Evolutionary conservation across 1,140 invertebrate species (phyloP), one percentile per base, ranked within the genome.

Genomic region (Trypoxylus dichotomus): DNA sequence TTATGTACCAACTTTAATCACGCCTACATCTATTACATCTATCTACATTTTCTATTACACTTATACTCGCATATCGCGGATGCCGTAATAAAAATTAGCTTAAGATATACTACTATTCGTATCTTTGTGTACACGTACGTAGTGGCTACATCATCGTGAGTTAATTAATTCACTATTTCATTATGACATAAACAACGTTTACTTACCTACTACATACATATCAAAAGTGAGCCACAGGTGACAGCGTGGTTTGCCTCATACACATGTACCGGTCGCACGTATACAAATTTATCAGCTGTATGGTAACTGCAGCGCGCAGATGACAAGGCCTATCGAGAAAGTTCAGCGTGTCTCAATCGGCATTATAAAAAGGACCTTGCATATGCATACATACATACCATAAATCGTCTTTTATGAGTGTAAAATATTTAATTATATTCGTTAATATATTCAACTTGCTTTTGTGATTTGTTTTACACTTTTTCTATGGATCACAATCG

Each of bases 151-250:
- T 27, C 54, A 15, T 8, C 60, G 2, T 63, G 13, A 8, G 60
- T 63, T 63, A 63, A 63, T 63, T 63, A 63, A 63, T 63, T 63
- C 60, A 21, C n/a, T 63, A 63, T 63, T 63, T 63, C 25, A 63
- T 63, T 63, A 63, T 63, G 60, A 63, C 15, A 27, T 24, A 63
- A 63, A 27, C 25, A 63, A 63, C 19, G 19, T 63, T 63, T 21
- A 63, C 21, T 63, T 27, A 63, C 21, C 1, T 27, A 27, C 60
- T 63, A 27, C 60, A 63, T 63, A 63, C 60, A 63, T 63, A 63
- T 63, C 21, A 24, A 21, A 24, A 24, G 21, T 63, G 25, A 63
- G 60, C 60, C 25, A 63, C 60, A 63, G 60, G 60, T 63, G 60
- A 63, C 60, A 63, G 25, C 15, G 60, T 27, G 24, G 15, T 63